These are phyloP conservation scores for Taphrorychus bicolor DNA, from an alignment of 2,888 invertebrate species.

Conservation along the genomic window DNA sequence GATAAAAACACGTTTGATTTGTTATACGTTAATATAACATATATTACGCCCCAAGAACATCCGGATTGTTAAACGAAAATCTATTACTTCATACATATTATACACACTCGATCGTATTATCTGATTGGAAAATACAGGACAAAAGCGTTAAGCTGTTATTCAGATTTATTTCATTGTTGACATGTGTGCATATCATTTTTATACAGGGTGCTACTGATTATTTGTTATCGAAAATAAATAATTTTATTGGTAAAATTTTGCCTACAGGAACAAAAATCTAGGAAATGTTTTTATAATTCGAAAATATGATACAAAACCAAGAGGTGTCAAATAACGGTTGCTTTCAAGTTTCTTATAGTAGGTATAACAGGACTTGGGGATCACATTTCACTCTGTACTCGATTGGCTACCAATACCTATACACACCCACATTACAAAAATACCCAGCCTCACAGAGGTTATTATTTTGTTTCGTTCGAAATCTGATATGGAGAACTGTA, in stretches of 20 bases:
- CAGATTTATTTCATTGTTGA: slow-evolving; percentile 6
- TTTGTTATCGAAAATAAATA: not conserved
- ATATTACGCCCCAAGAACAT: slow-evolving; percentile 5
- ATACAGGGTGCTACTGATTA: not conserved
- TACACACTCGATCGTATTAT: slow-evolving; percentile 9
- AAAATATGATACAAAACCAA: not conserved
- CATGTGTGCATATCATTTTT: not conserved
- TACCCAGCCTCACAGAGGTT: no score
- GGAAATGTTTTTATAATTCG: not conserved
- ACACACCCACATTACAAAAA: not conserved
- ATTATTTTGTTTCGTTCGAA: not conserved
- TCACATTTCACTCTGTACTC: not conserved
- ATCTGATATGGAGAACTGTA: not conserved
- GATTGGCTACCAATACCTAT: not conserved
- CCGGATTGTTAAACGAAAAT: slow-evolving; percentile 18
- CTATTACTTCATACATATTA: slow-evolving; percentile 12
- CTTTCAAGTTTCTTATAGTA: not conserved
- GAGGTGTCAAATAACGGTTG: not conserved
- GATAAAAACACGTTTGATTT: slow-evolving; percentile 10
- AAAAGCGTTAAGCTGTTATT: slow-evolving; percentile 3
- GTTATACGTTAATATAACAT: not conserved
- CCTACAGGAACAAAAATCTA: not conserved
- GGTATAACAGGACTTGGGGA: not conserved
- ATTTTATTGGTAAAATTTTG: not conserved
- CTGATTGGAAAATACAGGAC: slow-evolving; percentile 27